Percentiles rank a stretch among this genome's conserved stretches.
These are phyloP conservation scores for Oscheius sp. DNA, from an alignment of 2,888 invertebrate species.

Conservation along the genomic window DNA sequence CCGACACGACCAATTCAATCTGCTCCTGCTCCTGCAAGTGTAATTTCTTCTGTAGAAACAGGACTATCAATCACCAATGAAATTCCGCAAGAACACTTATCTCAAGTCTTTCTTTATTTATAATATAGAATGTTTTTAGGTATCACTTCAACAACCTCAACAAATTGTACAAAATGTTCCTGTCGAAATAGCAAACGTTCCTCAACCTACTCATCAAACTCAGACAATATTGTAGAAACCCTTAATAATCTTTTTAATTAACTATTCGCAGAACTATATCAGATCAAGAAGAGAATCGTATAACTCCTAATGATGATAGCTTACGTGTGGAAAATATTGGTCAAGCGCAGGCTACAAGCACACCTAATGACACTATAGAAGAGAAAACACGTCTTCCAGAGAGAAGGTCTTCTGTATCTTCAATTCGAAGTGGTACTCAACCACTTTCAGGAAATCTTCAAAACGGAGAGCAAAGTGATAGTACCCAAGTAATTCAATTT, in stretches of 20 bases:
- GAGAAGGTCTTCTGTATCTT: slow-evolving; percentile 21
- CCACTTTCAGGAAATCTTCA: background rate
- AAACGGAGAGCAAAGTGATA: slow-evolving; percentile 30
- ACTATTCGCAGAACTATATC: background rate
- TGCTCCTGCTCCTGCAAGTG: background rate
- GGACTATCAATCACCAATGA: too few relatives aligned
- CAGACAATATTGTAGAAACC: too few relatives aligned
- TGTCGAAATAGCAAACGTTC: background rate
- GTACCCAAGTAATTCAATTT: slow-evolving; percentile 10
- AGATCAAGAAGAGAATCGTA: background rate
- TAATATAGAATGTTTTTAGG: too few relatives aligned
- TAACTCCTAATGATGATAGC: slow-evolving; percentile 8
- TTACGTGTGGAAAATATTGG: slow-evolving; percentile 20
- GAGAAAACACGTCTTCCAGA: background rate
- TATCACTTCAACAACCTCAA: too few relatives aligned
- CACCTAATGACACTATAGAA: slow-evolving; percentile 28
- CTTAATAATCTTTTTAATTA: too few relatives aligned
- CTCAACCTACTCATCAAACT: background rate
- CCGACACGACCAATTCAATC: slow-evolving; percentile 29
- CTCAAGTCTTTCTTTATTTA: too few relatives aligned
- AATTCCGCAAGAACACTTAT: too few relatives aligned
- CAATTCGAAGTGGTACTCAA: slow-evolving; percentile 13
- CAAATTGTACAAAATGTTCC: too few relatives aligned
- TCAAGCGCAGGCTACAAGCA: slow-evolving; percentile 46
- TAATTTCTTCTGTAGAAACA: background rate